A percentile compares a stretch with the other conserved stretches of the same genome.
Evolutionary conservation across 2,888 invertebrate genomes (phyloP).

Genomic region (Eretmocerus hayati): DNA sequence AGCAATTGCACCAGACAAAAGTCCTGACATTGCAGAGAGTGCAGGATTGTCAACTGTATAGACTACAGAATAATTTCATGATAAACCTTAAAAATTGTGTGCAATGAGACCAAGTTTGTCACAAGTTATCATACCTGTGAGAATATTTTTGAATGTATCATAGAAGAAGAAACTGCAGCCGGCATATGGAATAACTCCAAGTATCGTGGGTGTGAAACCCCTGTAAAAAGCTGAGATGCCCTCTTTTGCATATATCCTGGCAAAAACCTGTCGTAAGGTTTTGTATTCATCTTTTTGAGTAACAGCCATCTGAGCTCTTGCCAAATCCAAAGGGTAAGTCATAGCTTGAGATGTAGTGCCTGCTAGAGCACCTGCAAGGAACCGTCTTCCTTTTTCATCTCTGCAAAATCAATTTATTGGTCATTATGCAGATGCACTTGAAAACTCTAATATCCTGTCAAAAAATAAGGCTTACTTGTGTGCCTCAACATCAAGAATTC

Average conservation of each 20-base stretch:
- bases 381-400: conserved; percentile 48
- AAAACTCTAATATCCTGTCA: not conserved
- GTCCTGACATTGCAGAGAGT: conserved; percentile 54
- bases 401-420: conserved; percentile 10
- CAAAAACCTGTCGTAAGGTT: conserved; percentile 58
- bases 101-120: not conserved
- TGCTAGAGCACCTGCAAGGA: conserved; percentile 89
- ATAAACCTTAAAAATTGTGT: conserved; percentile 9
- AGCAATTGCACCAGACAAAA: conserved; percentile 82
- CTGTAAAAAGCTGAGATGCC: conserved; percentile 72
- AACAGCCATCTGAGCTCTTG: conserved; percentile 95
- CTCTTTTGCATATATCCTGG: conserved; percentile 67
- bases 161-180: conserved; percentile 97
- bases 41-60: conserved; percentile 39
- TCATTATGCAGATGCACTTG: not conserved
- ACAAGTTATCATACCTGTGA: conserved; percentile 54
- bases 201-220: conserved; percentile 82
- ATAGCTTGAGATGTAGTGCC: conserved; percentile 90
- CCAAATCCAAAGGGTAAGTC: conserved; percentile 95
- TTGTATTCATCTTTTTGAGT: conserved; percentile 71
- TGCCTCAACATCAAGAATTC: conserved; percentile 66
- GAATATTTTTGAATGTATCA: conserved; percentile 80
- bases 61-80: conserved; percentile 30
- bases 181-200: conserved; percentile 94
- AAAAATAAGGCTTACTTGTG: not conserved